Evolutionary conservation across 2,797 vertebrate species (phyloP).

Genomic region (Carduelis carduelis): DNA sequence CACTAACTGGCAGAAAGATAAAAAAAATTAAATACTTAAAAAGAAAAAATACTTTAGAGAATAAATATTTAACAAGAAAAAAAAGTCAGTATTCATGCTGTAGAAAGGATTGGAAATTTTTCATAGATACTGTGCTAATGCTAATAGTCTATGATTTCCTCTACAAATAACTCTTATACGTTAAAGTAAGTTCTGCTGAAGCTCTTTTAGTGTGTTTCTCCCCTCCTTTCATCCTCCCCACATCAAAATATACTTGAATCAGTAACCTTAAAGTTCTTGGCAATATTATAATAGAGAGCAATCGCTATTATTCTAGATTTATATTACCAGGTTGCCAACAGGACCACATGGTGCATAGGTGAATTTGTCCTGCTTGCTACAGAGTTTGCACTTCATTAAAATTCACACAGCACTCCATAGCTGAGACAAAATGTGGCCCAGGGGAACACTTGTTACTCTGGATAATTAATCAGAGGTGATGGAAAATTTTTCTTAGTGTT

Average conservation of each 20-base stretch:
- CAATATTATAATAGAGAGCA: background rate
- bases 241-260: background rate
- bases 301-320: background rate
- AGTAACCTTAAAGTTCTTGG: background rate
- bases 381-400: background rate
- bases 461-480: constrained; percentile 49
- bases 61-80: background rate
- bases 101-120: background rate
- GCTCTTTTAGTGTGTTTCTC: background rate
- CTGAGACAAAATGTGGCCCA: background rate
- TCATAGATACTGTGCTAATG: background rate
- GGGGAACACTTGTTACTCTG: constrained; percentile 32
- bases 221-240: background rate
- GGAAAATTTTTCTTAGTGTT: constrained; percentile 53
- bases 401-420: constrained; percentile 1
- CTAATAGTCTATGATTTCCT: background rate
- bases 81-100: background rate
- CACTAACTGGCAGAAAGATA: background rate
- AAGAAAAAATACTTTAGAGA: background rate
- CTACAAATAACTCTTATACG: background rate
- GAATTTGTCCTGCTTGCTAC: background rate
- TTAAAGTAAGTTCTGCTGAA: background rate
- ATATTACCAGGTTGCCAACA: background rate
- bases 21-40: background rate
- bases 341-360: background rate